Evolutionary conservation across 2,113 vertebrate species (phyloP).

Genomic region (Entosphenus tridentatus): DNA sequence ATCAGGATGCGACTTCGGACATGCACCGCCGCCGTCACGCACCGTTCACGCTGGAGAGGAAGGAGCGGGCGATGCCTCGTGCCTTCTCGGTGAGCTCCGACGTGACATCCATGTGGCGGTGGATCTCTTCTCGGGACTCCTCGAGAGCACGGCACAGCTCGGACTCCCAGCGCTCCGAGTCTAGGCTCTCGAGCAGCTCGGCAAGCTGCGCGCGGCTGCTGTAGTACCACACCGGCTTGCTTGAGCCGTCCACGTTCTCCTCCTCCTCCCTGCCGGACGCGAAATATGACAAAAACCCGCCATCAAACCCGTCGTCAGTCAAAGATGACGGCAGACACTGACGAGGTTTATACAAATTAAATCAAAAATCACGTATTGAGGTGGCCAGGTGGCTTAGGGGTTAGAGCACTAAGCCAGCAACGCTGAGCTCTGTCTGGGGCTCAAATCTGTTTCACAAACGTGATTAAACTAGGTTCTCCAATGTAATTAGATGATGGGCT

Average conservation of each 20-base stretch:
- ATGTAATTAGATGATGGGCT: no score
- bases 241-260: not conserved
- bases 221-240: conserved; percentile 4
- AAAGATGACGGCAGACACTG: no score
- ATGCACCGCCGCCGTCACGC: not conserved
- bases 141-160: not conserved
- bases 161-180: not conserved
- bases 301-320: no score
- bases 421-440: no score
- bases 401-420: no score
- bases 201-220: conserved; percentile 5
- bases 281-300: not conserved
- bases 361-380: no score
- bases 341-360: no score
- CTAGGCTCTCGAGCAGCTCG: not conserved
- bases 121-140: conserved; percentile 1
- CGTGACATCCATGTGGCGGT: conserved; percentile 3
- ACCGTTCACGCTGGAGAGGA: not conserved
- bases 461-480: no score
- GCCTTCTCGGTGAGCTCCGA: conserved; percentile 4
- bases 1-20: no score
- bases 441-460: no score
- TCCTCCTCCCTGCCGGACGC: not conserved
- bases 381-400: no score
- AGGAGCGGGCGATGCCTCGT: not conserved